phyloP scores from a whole-genome alignment of 2,888 invertebrate genomes.

The Lissocephala sabroskyi region DNA sequence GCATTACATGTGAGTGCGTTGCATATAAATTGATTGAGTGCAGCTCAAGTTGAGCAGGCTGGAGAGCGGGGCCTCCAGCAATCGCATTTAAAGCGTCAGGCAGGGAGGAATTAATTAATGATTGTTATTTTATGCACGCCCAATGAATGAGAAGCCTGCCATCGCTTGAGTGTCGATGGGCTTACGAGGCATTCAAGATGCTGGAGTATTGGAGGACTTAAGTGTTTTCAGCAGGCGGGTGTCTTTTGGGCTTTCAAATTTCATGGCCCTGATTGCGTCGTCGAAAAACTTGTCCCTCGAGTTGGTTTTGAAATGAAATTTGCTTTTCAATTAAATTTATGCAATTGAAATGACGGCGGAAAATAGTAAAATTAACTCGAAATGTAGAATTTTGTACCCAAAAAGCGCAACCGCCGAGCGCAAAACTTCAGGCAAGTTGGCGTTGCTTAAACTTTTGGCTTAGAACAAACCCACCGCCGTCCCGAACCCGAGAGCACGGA shows the following conservation, averaged over 20 bases:
- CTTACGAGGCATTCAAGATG: too few relatives aligned
- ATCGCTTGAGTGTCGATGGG: too few relatives aligned
- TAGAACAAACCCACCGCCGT: conserved; percentile 2
- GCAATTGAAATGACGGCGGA: conserved; percentile 37
- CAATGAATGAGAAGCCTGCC: too few relatives aligned
- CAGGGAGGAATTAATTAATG: conserved; percentile 41
- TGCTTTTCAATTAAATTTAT: conserved; percentile 50
- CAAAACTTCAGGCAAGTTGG: background rate
- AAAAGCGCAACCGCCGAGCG: background rate
- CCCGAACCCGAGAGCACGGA: too few relatives aligned
- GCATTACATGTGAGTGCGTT: conserved; percentile 37
- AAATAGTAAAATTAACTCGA: conserved; percentile 15
- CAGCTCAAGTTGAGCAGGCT: conserved; percentile 38
- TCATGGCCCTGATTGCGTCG: background rate
- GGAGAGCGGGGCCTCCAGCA: conserved; percentile 1
- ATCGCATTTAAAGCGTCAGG: conserved; percentile 1
- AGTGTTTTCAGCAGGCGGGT: too few relatives aligned
- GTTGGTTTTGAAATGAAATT: conserved; percentile 40
- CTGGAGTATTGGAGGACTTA: too few relatives aligned
- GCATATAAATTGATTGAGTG: conserved; percentile 56
- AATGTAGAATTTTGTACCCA: conserved; percentile 2
- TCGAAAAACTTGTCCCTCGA: background rate
- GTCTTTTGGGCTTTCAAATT: too few relatives aligned
- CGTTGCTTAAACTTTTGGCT: background rate
- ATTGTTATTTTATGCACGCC: conserved; percentile 31